phyloP scores from a whole-genome alignment of 1,140 invertebrate species.

The Diachasmimorpha longicaudata region DNA sequence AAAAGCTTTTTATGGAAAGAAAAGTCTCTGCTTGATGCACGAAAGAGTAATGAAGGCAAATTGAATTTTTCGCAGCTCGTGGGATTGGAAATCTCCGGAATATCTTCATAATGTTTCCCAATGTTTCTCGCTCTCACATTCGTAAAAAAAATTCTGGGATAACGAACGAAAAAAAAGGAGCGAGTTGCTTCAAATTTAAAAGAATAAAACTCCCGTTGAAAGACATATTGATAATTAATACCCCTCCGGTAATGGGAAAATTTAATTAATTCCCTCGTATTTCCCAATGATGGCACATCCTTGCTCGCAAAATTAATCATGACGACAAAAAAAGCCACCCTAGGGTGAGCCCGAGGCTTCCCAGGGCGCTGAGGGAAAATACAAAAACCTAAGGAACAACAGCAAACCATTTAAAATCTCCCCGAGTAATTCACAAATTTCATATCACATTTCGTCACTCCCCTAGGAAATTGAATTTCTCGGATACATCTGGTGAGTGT shows the following conservation, averaged over 20 bases:
- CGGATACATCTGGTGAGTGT: conserved; percentile 53
- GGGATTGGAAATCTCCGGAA: background rate
- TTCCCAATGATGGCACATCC: conserved; percentile 54
- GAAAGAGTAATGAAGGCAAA: background rate
- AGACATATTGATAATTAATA: too few relatives aligned
- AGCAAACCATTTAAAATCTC: background rate
- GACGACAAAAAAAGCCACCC: conserved; percentile 50
- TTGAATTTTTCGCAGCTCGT: background rate
- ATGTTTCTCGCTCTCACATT: background rate
- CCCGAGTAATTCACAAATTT: background rate
- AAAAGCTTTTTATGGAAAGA: background rate
- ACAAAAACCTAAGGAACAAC: background rate
- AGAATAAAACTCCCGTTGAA: too few relatives aligned
- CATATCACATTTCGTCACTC: background rate
- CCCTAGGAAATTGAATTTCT: conserved; percentile 51
- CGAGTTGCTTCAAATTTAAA: too few relatives aligned
- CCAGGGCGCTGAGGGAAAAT: conserved; percentile 50
- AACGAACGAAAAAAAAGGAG: background rate
- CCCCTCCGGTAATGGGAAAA: too few relatives aligned
- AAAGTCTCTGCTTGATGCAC: background rate
- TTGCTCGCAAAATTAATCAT: conserved; percentile 49
- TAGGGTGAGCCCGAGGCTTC: conserved; percentile 43
- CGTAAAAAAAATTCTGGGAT: background rate
- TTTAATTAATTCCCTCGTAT: conserved; percentile 9
- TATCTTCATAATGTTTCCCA: background rate